Base-by-base conservation (phyloP, 2,888 invertebrate species). In the Drosophila borealis region DNA sequence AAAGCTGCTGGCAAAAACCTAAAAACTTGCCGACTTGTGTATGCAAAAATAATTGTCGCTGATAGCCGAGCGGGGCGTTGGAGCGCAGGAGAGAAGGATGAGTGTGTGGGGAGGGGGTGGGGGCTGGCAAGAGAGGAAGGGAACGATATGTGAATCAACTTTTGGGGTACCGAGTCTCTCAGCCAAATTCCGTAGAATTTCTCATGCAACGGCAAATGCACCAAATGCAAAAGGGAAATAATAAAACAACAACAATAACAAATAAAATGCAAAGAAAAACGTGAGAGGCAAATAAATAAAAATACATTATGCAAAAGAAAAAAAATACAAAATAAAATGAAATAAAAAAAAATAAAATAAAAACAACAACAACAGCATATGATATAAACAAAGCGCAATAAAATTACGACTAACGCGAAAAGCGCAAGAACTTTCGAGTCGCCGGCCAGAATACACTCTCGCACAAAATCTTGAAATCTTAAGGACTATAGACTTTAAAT, bases 301-400 rank as follows among this genome's bases (percentile, higher is more conserved):
- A 45, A 45, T 48, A 54, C 33, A 68, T 54, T 60, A 70, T 67
- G 64, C 70, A 59, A 56, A 54, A 41, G 42, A 19, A 25, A 19
- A 33, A 33, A 29, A 25, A 25, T 25, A 25, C 25, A 51, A 14
- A 51, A 39, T 11, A 51, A 51, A 19, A 49, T 19, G 9, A 50
- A 14, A 36, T 17, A 17, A 45, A 29, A 41, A 42, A 14, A 55
- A 34, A 36, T 13, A 36, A 1, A 29, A 17, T 0, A 19, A 33
- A 6, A 51, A 44, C 19, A 45, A 29, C 1, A 50, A 60, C 6
- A 70, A 54, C 59, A 55, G 48, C 61, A 66, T 64, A 34, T 78
- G 69, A 59, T 75, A 71, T 76, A 70, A 81, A 80, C 74, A 81
- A 82, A 81, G 71, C 64, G 74, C 74, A 78, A 80, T 73, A 77